Evolutionary conservation across 2,888 invertebrate species (phyloP), one percentile per base, ranked within the genome.

Genomic region (Microplitis manilae): DNA sequence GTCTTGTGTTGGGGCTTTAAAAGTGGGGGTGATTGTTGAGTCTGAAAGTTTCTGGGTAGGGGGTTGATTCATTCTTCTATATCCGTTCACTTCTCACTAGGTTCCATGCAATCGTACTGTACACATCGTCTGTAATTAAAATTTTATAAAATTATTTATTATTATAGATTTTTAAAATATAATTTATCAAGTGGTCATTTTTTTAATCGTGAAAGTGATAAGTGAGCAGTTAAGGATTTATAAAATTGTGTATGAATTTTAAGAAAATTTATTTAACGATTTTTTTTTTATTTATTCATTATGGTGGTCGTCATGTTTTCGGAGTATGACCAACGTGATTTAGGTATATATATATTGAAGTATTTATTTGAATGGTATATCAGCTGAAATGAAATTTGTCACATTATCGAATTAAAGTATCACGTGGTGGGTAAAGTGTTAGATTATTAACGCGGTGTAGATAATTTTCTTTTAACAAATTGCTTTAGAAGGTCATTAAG

Each of bases 251-350:
- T 17, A 4, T 0, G 2, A 20, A 20, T 20, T 20, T 20, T 20
- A 1, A 20, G 20, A 20, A 20, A 30, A 30, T 30, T 30, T 30
- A 30, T 30, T 4, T 30, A 4, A 30, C 13, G 8, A 50, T 2
- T 50, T 68, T 9, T 8, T 68, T 68, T 61, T 72, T 72, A 40
- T 15, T 72, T 76, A 73, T 62, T 79, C 81, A 81, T 64, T 79
- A 89, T 89, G 88, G 88, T 87, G 77, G 80, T 88, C 78, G 87
- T 85, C 65, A 88, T 88, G 88, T 83, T 87, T 75, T 81, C 87
- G 73, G 85, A 86, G 75, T 88, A 87, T 80, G 85, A 85, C 72
- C 84, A 87, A 69, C 84, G 86, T 38, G 85, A 87, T 80, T 82
- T 85, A 85, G 88, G 88, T 89, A 86, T 65, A 84, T 81, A 69